These are phyloP conservation scores for Cantharis lateralis DNA, from an alignment of 2,888 invertebrate genomes.

Conservation along the genomic window DNA sequence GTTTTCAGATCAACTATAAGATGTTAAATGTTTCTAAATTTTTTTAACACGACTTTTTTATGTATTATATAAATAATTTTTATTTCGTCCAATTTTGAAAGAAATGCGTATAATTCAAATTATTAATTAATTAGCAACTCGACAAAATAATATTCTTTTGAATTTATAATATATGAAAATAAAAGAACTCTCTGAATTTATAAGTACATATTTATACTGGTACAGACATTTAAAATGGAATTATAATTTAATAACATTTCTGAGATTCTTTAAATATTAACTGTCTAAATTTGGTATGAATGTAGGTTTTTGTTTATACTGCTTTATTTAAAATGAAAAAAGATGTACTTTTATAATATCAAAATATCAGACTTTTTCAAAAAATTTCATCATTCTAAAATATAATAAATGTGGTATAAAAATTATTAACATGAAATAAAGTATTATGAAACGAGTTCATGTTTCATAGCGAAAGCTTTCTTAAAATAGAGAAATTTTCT, in stretches of 20 bases:
- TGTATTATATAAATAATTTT: not conserved
- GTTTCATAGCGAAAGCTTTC: not conserved
- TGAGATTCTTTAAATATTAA: not conserved
- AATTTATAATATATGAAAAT: not conserved
- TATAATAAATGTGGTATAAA: not conserved
- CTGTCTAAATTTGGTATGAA: not conserved
- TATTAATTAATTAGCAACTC: not conserved
- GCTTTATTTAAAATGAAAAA: not conserved
- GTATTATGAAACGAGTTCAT: not conserved
- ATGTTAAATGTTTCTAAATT: no score
- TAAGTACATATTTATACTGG: no score
- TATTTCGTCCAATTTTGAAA: not conserved
- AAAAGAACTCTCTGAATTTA: not conserved
- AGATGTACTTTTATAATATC: not conserved
- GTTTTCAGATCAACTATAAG: no score
- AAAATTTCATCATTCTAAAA: not conserved
- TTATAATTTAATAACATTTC: not conserved
- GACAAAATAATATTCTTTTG: not conserved
- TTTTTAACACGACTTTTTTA: no score
- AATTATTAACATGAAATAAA: not conserved
- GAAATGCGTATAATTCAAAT: not conserved
- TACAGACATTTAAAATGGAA: not conserved
- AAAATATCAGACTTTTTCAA: not conserved
- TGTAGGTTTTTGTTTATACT: not conserved
- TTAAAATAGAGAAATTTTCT: not conserved